Evolutionary conservation across 2,113 vertebrate genomes (phyloP), one percentile per base, ranked within the genome.

Genomic region (Anarhynchus alexandrinus): DNA sequence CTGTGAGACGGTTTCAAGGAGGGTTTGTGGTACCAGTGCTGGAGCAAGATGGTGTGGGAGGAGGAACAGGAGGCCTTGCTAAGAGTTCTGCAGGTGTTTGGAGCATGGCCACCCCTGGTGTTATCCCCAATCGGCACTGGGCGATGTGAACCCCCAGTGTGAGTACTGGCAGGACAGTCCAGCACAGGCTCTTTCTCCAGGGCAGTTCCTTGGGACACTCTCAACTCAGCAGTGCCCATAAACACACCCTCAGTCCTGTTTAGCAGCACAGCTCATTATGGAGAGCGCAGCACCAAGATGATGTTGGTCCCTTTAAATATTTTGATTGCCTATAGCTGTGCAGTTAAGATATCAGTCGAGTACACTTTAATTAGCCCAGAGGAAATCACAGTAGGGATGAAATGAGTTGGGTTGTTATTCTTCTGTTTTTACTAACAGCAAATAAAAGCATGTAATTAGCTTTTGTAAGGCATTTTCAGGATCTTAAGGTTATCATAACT

Each of bases 311-410:
- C 92, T 97, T 98, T 92, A 97, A 97, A 83, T 93, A 34, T 88
- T 73, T 72, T 72, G 29, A 43, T 90, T 82, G 93, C 86, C 91
- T 84, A 49, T 12, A 79, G 69, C 86, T 82, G 66, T 43, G 15
- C 6, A 76, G 95, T 82, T 74, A 73, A 94, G 91, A 65, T 77
- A 93, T 93, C 93, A 94, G 92, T 90, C 40, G 52, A 97, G 86
- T 72, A 80, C 86, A 90, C 95, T 97, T 97, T 97, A 98, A 97
- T 98, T 97, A 97, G 97, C 96, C 96, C 93, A 57, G 82, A 97
- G 96, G 96, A 98, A 97, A 95, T 96, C 96, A 57, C 96, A 97
- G 92, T 69, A 82, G 97, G 97, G 62, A 96, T 90, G 89, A 97
- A 97, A 96, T 93, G 82, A 95, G 91, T 86, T 93, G 96, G 95